These are phyloP conservation scores for Apoda limacodes DNA, from an alignment of 2,888 invertebrate species.

Conservation along the genomic window DNA sequence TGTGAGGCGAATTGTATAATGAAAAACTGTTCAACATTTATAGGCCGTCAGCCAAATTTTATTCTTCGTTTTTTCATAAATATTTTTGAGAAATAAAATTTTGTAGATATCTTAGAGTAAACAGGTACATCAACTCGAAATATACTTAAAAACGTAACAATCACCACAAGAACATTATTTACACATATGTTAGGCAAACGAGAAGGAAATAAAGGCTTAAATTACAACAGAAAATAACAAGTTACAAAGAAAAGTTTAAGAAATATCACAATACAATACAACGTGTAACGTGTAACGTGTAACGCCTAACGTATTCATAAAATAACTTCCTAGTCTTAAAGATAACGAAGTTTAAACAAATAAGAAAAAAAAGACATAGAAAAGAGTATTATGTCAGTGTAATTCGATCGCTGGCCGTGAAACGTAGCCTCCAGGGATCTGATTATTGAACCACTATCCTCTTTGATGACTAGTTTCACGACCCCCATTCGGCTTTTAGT, in stretches of 20 bases:
- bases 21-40: too few relatives aligned
- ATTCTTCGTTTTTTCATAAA: too few relatives aligned
- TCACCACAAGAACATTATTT: too few relatives aligned
- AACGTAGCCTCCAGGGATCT: constrained; percentile 32
- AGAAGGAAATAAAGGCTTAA: too few relatives aligned
- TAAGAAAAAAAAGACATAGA: constrained; percentile 22
- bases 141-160: constrained; percentile 38
- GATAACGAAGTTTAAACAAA: not conserved
- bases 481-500: constrained; percentile 41
- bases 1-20: too few relatives aligned
- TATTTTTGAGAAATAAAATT: too few relatives aligned
- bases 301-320: constrained; percentile 30
- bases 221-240: too few relatives aligned
- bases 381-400: constrained; percentile 58
- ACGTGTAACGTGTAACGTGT: too few relatives aligned
- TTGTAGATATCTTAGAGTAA: too few relatives aligned
- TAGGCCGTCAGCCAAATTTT: too few relatives aligned
- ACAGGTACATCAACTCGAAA: constrained; percentile 68
- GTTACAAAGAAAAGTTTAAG: constrained; percentile 43
- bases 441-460: constrained; percentile 38
- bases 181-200: too few relatives aligned
- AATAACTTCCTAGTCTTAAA: too few relatives aligned
- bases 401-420: constrained; percentile 37
- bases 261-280: constrained; percentile 45
- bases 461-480: constrained; percentile 36